phyloP scores from a whole-genome alignment of 2,113 vertebrate species.

The Oceanodroma tethys region DNA sequence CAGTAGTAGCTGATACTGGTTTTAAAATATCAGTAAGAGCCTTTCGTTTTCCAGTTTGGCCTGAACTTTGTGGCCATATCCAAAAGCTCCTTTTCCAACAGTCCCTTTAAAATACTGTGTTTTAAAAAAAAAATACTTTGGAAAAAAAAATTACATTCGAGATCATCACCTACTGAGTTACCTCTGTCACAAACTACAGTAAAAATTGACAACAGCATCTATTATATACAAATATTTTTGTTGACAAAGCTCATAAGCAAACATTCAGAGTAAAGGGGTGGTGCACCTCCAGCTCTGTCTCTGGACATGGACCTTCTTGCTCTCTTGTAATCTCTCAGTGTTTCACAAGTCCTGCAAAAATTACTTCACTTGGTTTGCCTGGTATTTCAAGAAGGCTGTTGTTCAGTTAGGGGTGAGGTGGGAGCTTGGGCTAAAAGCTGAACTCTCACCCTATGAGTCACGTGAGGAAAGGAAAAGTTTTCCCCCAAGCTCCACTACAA shows the following conservation, averaged over 20 bases:
- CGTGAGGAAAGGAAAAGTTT: not conserved
- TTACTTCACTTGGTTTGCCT: not conserved
- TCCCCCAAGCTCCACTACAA: not conserved
- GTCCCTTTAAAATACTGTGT: not conserved
- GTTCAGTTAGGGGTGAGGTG: not conserved
- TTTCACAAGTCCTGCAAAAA: not conserved
- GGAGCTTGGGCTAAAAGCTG: not conserved
- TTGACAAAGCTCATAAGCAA: not conserved
- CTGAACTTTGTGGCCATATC: fast-evolving
- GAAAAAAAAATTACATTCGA: not conserved
- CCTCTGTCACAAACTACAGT: not conserved
- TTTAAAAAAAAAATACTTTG: not conserved
- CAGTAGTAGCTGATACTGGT: fast-evolving
- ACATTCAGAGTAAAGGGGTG: fast-evolving
- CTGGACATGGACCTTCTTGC: not conserved
- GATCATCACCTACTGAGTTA: not conserved
- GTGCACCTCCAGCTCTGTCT: not conserved
- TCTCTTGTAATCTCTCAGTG: fast-evolving
- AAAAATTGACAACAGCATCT: not conserved
- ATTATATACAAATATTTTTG: not conserved
- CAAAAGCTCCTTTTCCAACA: not conserved
- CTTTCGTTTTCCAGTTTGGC: fast-evolving
- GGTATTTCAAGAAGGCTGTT: not conserved
- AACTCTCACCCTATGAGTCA: fast-evolving
- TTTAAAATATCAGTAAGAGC: fast-evolving